phyloP scores from a whole-genome alignment of 2,797 vertebrate species.

The Aplochiton taeniatus region DNA sequence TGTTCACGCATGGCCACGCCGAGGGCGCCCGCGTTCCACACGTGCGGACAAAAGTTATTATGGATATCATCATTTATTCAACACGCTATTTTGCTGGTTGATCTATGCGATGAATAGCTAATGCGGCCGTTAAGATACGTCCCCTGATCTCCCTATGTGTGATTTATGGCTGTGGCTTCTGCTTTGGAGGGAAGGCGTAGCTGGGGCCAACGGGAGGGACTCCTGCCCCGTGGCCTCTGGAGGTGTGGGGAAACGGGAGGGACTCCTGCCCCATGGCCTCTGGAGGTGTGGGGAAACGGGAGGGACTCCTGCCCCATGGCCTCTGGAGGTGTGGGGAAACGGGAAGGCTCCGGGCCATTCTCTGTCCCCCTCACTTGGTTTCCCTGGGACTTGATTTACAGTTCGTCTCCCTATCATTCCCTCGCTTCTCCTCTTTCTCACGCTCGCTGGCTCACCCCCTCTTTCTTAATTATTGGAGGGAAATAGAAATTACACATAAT shows the following conservation, averaged over 20 bases:
- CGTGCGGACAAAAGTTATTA: conserved; percentile 54
- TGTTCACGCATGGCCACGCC: conserved; percentile 15
- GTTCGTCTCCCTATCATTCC: background rate
- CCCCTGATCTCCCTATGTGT: conserved; percentile 50
- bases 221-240: too few species aligned
- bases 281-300: too few species aligned
- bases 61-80: conserved; percentile 66
- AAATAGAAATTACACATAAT: conserved; percentile 69
- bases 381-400: background rate
- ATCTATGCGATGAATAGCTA: conserved; percentile 70
- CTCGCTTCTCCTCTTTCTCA: conserved; percentile 19
- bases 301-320: too few species aligned
- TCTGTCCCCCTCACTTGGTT: background rate
- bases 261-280: too few species aligned
- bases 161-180: conserved; percentile 50
- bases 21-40: conserved; percentile 30
- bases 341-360: too few species aligned
- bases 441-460: conserved; percentile 38
- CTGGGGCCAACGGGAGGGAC: too few species aligned
- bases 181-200: too few species aligned
- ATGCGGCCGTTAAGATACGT: conserved; percentile 56
- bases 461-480: conserved; percentile 62
- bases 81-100: conserved; percentile 61
- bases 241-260: too few species aligned
- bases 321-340: too few species aligned